Conservation (phyloP, 2,888 invertebrate species). For the Lycaena phlaeas region DNA sequence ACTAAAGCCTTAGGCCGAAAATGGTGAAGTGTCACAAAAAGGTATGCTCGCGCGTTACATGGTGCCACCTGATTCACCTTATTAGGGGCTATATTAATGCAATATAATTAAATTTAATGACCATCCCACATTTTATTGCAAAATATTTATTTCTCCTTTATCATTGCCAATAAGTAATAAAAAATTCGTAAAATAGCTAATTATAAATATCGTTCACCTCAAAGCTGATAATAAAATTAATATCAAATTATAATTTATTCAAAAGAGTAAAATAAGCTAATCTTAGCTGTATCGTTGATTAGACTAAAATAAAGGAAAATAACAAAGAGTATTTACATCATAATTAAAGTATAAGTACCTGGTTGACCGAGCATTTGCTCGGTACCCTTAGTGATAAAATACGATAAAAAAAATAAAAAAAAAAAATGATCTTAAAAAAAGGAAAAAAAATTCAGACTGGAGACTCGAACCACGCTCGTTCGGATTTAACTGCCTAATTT, state of each 20-base stretch:
- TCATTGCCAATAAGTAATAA: background rate
- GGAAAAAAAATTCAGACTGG: too few relatives aligned
- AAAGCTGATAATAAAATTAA: background rate
- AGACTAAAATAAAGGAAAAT: too few relatives aligned
- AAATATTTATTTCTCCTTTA: background rate
- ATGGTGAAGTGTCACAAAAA: slow-evolving; percentile 44
- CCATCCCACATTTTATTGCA: background rate
- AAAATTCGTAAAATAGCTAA: slow-evolving; percentile 2
- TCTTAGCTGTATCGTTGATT: too few relatives aligned
- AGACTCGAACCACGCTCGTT: too few relatives aligned
- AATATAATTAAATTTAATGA: slow-evolving; percentile 21
- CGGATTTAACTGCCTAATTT: too few relatives aligned
- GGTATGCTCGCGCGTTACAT: slow-evolving; percentile 36
- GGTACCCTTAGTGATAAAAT: too few relatives aligned
- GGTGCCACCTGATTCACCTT: slow-evolving; percentile 34
- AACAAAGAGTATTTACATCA: too few relatives aligned
- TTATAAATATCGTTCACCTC: background rate
- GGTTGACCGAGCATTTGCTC: too few relatives aligned
- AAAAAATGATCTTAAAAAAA: too few relatives aligned
- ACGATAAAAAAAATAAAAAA: too few relatives aligned
- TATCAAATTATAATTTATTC: background rate
- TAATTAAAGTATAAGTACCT: too few relatives aligned
- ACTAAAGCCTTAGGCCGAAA: slow-evolving; percentile 64
- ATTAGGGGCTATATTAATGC: slow-evolving; percentile 29
- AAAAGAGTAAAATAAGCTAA: background rate